These are phyloP conservation scores for Fregata magnificens DNA, from an alignment of 2,113 vertebrate genomes.

Conservation along the genomic window DNA sequence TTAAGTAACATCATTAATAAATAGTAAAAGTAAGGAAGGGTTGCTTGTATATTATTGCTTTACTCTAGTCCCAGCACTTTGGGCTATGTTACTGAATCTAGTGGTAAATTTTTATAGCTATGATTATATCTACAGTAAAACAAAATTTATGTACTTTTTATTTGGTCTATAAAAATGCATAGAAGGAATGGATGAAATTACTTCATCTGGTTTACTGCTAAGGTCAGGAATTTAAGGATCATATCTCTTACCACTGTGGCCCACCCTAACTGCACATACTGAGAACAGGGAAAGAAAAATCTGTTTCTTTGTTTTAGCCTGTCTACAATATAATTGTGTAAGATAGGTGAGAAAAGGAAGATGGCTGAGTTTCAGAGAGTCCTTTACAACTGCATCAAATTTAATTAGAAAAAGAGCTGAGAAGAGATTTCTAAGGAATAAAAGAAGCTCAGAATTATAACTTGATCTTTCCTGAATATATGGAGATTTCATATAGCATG, in stretches of 20 bases:
- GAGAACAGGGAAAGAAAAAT: neutral
- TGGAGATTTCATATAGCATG: neutral
- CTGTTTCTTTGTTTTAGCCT: neutral
- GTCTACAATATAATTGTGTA: neutral
- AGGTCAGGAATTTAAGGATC: neutral
- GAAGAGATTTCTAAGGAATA: neutral
- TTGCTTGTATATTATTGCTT: neutral
- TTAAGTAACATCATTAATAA: neutral
- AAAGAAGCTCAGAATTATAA: neutral
- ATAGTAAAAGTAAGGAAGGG: neutral
- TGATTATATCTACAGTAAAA: constrained; percentile 44
- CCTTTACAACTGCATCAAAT: neutral
- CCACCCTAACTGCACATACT: neutral
- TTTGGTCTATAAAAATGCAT: constrained; percentile 39
- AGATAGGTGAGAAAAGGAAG: neutral
- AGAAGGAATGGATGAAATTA: neutral
- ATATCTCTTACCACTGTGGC: neutral
- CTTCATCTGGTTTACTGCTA: neutral
- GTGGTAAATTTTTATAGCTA: constrained; percentile 56
- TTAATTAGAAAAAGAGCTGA: neutral
- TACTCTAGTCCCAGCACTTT: neutral
- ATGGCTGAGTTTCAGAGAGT: neutral
- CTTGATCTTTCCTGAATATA: neutral
- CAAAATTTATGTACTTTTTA: constrained; percentile 51
- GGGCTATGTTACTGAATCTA: constrained; percentile 19